A percentile compares a stretch with the other conserved stretches of the same genome.
Evolutionary conservation across 2,888 invertebrate genomes (phyloP).

Genomic region (Galeopsomyia nigrocyanea): DNA sequence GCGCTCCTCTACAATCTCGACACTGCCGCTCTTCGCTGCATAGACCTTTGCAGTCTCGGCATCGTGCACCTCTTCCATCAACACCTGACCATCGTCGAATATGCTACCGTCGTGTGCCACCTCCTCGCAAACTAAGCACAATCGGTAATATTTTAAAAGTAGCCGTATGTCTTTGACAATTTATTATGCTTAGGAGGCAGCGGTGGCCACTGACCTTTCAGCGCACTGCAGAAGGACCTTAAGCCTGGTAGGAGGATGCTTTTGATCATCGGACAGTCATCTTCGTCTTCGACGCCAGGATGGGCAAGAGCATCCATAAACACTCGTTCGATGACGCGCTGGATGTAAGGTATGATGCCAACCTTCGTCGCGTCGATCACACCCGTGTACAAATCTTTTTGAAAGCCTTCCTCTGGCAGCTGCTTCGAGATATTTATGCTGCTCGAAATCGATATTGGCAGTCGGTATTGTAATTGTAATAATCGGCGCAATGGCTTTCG

Average conservation of each 20-base stretch:
- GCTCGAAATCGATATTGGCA: neutral
- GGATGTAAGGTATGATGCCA: slow-evolving; percentile 88
- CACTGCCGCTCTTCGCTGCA: slow-evolving; percentile 75
- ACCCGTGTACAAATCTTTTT: slow-evolving; percentile 85
- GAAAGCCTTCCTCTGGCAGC: slow-evolving; percentile 92
- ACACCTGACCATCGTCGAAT: slow-evolving; percentile 80
- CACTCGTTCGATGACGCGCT: slow-evolving; percentile 88
- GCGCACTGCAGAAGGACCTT: slow-evolving; percentile 89
- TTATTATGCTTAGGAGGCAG: neutral
- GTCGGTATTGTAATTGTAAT: neutral
- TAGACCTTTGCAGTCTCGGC: slow-evolving; percentile 78
- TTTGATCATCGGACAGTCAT: slow-evolving; percentile 87
- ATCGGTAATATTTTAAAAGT: no score
- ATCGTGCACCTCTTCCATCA: slow-evolving; percentile 75
- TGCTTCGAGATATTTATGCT: slow-evolving; percentile 84
- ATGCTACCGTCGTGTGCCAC: slow-evolving; percentile 84
- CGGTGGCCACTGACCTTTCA: slow-evolving; percentile 75
- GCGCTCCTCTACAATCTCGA: slow-evolving; percentile 77
- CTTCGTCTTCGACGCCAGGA: slow-evolving; percentile 84
- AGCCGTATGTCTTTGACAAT: neutral
- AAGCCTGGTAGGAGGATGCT: slow-evolving; percentile 86
- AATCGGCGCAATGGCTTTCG: slow-evolving; percentile 7
- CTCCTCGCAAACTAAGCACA: slow-evolving; percentile 81
- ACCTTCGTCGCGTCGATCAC: slow-evolving; percentile 83
- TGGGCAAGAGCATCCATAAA: slow-evolving; percentile 92